These are phyloP conservation scores for Plagiodera versicolora DNA, from an alignment of 2,888 invertebrate species.

Conservation along the genomic window DNA sequence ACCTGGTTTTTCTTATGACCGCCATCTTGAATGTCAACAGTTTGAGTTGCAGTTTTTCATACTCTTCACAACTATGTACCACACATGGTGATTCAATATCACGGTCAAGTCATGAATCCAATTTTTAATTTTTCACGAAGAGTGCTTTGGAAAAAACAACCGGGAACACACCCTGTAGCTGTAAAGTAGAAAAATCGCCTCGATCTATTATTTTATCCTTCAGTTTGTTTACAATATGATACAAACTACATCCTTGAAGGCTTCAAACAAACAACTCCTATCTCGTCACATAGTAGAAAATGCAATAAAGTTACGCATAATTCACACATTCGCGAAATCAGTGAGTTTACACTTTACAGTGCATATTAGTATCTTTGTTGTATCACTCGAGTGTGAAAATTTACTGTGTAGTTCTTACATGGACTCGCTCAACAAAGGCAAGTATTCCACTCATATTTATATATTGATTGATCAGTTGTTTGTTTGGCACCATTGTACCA, in stretches of 20 bases:
- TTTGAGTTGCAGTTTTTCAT: too few relatives aligned
- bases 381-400: background rate
- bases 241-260: conserved; percentile 39
- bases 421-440: background rate
- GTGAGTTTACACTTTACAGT: conserved; percentile 25
- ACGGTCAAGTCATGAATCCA: too few relatives aligned
- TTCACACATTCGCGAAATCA: conserved; percentile 33
- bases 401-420: background rate
- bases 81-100: too few relatives aligned
- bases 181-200: conserved; percentile 15
- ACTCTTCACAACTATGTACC: too few relatives aligned
- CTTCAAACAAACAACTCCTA: conserved; percentile 41
- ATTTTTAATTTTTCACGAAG: too few relatives aligned
- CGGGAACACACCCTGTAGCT: conserved; percentile 2
- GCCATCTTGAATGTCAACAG: too few relatives aligned
- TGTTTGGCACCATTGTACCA: too few relatives aligned
- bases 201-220: conserved; percentile 36
- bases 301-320: conserved; percentile 31
- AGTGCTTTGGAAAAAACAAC: too few relatives aligned
- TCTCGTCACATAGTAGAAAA: conserved; percentile 31
- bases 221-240: conserved; percentile 44
- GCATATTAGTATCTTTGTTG: conserved; percentile 15
- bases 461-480: too few relatives aligned
- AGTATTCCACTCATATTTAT: too few relatives aligned
- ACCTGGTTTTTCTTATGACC: too few relatives aligned